Base-by-base conservation (phyloP, 1,140 invertebrate genomes). In the Hyposmocoma kahamanoa region DNA sequence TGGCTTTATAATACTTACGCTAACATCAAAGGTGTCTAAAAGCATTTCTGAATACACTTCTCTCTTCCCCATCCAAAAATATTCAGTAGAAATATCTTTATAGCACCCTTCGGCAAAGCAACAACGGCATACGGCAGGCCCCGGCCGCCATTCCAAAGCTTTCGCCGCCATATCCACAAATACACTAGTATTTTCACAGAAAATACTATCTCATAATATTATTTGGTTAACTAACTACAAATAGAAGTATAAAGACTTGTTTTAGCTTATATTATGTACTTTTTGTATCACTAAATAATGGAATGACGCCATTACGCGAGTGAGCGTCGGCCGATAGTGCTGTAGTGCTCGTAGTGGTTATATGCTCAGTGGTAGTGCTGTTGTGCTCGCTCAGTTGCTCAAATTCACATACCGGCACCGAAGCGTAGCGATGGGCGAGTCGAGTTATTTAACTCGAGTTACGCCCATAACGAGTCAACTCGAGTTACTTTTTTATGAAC, bases 1-100 rank as follows among this genome's bases (percentile, higher is more conserved):
- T n/a, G n/a, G 24, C 6, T 38, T 36, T 11, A 20, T 13, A 30
- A 21, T 6, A 76, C 72, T 73, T 60, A 82, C 80, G 34, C 48
- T 61, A 20, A 84, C 50, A 51, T 68, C 69, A 18, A 82, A 67
- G 1, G 76, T 73, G 1, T 80, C 69, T 8, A 59, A 56, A 6
- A 84, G 58, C 80, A 84, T 84, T 57, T 84, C 80, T 9, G 65
- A 63, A 44, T 84, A 84, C 17, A 82, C 78, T 67, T 84, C 80
- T 34, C 74, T 56, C 54, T 80, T 80, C 22, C 80, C 80, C 80
- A 84, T 84, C 80, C 80, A 84, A 51, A 82, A 82, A 67, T 84
- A 84, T 73, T 84, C 78, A 32, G 78, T 84, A 13, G 77, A 78
- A 66, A 84, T 84, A 50, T 84, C 80, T 56, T 84, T 84, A 39